Evolutionary conservation across 2,113 vertebrate species (phyloP).

Genomic region (Triplophysa siluroides): DNA sequence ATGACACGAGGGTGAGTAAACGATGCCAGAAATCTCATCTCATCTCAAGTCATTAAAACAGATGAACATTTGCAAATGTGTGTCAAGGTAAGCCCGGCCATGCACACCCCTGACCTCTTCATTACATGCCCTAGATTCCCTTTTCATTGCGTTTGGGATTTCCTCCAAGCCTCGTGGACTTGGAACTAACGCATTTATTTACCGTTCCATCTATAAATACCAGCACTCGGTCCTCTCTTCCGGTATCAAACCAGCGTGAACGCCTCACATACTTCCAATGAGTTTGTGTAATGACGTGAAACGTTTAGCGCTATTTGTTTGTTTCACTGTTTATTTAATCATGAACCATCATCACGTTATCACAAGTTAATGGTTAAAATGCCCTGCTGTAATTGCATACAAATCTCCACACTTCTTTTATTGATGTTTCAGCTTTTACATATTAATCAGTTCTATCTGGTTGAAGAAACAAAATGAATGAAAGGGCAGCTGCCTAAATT

Average conservation of each 20-base stretch:
- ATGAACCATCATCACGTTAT: slow-evolving; percentile 52
- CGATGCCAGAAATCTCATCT: too few species aligned
- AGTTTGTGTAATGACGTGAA: slow-evolving; percentile 53
- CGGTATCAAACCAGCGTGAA: slow-evolving; percentile 33
- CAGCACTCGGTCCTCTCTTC: slow-evolving; percentile 12
- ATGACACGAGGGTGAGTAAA: not conserved
- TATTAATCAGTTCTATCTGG: slow-evolving; percentile 44
- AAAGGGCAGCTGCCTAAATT: slow-evolving; percentile 36
- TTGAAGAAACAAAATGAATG: slow-evolving; percentile 39
- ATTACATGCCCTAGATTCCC: not conserved
- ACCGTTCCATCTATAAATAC: slow-evolving; percentile 37
- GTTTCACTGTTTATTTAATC: slow-evolving; percentile 55
- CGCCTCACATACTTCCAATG: slow-evolving; percentile 52
- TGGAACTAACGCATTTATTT: slow-evolving; percentile 46
- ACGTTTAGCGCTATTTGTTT: slow-evolving; percentile 42
- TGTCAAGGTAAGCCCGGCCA: not conserved
- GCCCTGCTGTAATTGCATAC: slow-evolving; percentile 45
- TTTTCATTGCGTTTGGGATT: not conserved
- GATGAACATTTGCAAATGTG: not conserved
- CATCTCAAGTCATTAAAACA: too few species aligned
- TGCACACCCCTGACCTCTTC: not conserved
- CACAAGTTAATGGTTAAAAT: slow-evolving; percentile 51
- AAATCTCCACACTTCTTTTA: slow-evolving; percentile 45
- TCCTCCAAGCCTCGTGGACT: slow-evolving; percentile 32
- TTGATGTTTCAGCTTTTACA: slow-evolving; percentile 44